These are phyloP conservation scores for Falcunculus frontatus DNA, from an alignment of 2,113 vertebrate genomes.

Conservation along the genomic window DNA sequence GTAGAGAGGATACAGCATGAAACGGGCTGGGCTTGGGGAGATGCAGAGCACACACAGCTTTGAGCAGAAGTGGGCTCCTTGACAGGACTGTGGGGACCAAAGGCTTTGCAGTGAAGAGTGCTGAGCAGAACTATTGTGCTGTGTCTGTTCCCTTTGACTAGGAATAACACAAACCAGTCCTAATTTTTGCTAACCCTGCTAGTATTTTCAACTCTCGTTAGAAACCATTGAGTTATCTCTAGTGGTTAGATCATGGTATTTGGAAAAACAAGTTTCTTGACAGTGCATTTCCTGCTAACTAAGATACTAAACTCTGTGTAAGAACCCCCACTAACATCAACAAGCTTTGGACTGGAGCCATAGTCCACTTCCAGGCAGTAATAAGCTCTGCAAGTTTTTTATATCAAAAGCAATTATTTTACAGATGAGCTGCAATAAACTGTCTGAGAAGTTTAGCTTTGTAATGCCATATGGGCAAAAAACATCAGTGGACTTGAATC, in stretches of 20 bases:
- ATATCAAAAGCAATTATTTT: constrained; percentile 16
- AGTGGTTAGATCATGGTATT: background rate
- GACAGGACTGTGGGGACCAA: background rate
- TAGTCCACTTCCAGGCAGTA: background rate
- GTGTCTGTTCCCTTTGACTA: background rate
- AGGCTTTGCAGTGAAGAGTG: background rate
- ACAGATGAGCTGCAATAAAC: background rate
- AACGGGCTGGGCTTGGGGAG: background rate
- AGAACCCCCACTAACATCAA: background rate
- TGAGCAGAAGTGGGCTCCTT: background rate
- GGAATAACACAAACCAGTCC: background rate
- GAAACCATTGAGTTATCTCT: background rate
- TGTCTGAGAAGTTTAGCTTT: background rate
- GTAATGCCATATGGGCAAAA: background rate
- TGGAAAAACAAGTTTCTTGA: constrained; percentile 8
- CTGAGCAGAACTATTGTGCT: background rate
- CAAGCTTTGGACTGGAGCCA: background rate
- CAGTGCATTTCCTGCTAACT: background rate
- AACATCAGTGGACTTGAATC: background rate
- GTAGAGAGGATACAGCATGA: background rate
- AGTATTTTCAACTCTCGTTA: background rate
- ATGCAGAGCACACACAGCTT: background rate
- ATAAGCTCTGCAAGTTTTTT: background rate
- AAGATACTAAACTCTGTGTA: background rate
- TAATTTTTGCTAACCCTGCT: background rate